phyloP scores from a whole-genome alignment of 2,113 vertebrate genomes.

The Heterotilapia buettikoferi region DNA sequence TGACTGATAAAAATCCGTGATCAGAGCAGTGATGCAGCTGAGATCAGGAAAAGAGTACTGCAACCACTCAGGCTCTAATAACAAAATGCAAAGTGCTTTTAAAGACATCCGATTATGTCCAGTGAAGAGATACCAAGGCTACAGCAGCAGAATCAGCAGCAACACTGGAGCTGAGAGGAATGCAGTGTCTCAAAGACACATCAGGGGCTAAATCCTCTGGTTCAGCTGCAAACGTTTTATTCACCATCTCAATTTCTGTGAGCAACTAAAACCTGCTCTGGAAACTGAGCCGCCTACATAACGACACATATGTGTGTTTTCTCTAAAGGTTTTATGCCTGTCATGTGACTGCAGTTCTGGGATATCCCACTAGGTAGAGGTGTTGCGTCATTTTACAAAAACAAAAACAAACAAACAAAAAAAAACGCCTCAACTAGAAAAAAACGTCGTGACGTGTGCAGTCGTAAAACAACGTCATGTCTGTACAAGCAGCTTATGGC shows the following conservation, averaged over 20 bases:
- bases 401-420: not conserved
- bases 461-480: slow-evolving; percentile 44
- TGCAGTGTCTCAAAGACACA: not conserved
- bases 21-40: not conserved
- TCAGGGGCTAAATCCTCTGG: not conserved
- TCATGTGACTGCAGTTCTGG: not conserved
- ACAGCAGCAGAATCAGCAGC: not conserved
- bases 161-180: not conserved
- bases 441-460: slow-evolving; percentile 12
- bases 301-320: not conserved
- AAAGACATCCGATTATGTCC: not conserved
- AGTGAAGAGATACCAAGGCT: not conserved
- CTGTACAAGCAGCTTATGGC: slow-evolving; percentile 3
- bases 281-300: not conserved
- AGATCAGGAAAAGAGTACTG: not conserved
- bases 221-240: not conserved
- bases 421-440: not conserved
- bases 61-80: not conserved
- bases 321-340: not conserved
- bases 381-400: not conserved
- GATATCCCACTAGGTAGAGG: not conserved
- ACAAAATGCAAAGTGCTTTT: not conserved
- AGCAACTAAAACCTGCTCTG: not conserved
- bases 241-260: not conserved
- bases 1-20: not conserved